Evolutionary conservation across 2,113 vertebrate genomes (phyloP), one percentile per base, ranked within the genome.

Genomic region (Mustela lutreola): DNA sequence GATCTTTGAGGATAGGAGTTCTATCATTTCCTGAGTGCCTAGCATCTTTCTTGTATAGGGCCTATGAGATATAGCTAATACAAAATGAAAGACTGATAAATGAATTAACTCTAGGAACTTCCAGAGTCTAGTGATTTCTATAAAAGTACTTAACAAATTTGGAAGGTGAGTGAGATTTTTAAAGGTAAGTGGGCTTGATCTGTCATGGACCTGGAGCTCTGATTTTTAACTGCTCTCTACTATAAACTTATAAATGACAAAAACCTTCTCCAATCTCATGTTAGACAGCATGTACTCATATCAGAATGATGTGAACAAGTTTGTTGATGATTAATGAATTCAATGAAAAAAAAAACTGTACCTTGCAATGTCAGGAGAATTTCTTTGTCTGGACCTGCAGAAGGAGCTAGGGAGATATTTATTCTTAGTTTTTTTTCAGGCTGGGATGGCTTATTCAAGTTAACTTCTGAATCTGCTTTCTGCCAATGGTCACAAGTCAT

Each of bases 401-500:
- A 94, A 65, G 48, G 22, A 80, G 33, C 14, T 76, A 71, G 58
- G 60, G 79, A 80, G 19, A 75, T 89, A 78, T 70, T 96, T 96
- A 73, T 24, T 78, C 26, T 53, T 50, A 60, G 2, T 26, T 94
- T 89, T 67, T 76, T 76, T 92, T 65, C 11, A 76, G 42, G 15
- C 63, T 80, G 8, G 56, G 83, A 84, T 60, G 7, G 36, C 6
- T 97, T n/a, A 84, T 56, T 94, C 33, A 76, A 56, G 24, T 63
- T 94, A 70, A 36, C 19, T 92, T 22, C 4, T 60, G 22, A 82
- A 91, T 95, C 24, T 84, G 62, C 14, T 92, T 96, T 92, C 26
- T 92, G 36, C 70, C 83, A 94, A 91, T 97, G 71, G 91, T 95
- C 39, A 91, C 7, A 70, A 96, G 45, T 82, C 50, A 84, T 92